These are phyloP conservation scores for Acleris laterana DNA, from an alignment of 2,888 invertebrate genomes.

Conservation along the genomic window DNA sequence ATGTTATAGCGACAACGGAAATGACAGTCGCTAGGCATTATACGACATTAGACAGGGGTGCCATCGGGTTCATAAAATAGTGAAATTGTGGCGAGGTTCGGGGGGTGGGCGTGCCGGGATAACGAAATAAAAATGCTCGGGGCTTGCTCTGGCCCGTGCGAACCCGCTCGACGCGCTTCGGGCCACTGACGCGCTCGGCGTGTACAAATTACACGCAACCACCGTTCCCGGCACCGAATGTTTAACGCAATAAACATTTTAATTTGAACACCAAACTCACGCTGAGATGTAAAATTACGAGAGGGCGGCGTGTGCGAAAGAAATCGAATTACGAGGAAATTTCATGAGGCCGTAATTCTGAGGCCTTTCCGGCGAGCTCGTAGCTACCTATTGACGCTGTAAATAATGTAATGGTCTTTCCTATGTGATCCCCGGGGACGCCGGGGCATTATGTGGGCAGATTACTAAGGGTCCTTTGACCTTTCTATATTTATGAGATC, in stretches of 20 bases:
- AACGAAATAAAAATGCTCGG: slow-evolving; percentile 81
- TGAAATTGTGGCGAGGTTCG: slow-evolving; percentile 63
- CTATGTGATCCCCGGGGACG: slow-evolving; percentile 15
- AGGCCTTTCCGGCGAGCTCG: slow-evolving; percentile 25
- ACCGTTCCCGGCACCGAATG: slow-evolving; percentile 37
- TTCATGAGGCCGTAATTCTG: slow-evolving; percentile 55
- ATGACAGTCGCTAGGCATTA: slow-evolving; percentile 77
- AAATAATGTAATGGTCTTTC: slow-evolving; percentile 21
- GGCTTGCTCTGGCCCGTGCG: slow-evolving; percentile 72
- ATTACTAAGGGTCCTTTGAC: slow-evolving; percentile 6
- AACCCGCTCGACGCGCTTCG: slow-evolving; percentile 50
- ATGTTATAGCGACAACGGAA: slow-evolving; percentile 51
- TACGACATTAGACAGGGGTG: slow-evolving; percentile 76
- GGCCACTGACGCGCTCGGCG: too few relatives aligned
- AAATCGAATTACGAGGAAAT: slow-evolving; percentile 75
- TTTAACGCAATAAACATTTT: slow-evolving; percentile 84
- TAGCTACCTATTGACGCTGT: slow-evolving; percentile 17
- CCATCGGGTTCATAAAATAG: slow-evolving; percentile 71
- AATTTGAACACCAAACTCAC: slow-evolving; percentile 82
- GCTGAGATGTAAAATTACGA: slow-evolving; percentile 80
- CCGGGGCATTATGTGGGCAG: slow-evolving; percentile 4
- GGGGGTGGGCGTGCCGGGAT: slow-evolving; percentile 55
- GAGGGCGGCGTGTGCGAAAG: slow-evolving; percentile 68
- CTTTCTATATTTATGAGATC: slow-evolving; percentile 10
- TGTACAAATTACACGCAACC: too few relatives aligned